Base-by-base conservation (phyloP, 2,888 invertebrate species). In the Muscina levida region DNA sequence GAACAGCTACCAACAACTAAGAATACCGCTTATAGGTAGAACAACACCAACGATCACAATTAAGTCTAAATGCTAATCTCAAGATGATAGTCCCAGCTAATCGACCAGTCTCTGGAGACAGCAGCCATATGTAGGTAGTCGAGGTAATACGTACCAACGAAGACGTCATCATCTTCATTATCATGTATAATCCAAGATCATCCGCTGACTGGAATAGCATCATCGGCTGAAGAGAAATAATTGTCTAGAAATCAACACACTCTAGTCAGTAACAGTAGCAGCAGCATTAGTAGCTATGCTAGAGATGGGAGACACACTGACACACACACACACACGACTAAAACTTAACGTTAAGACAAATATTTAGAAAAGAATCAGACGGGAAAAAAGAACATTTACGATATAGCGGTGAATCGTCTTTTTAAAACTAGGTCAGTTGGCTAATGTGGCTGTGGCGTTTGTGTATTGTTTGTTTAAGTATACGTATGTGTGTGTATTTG, bases 391-490 rank as follows among this genome's bases (percentile, higher is more conserved):
- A 51, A 31, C 31, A 31, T 8, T 48, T 39, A 39, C 59, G 57
- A 59, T 48, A 62, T 62, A 62, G 62, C 62, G 62, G 62, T 62
- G 62, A 13, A n/a, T 37, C 6, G 39, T 62, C 62, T 62, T 62
- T 62, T 62, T 37, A 75, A 67, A 81, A 81, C 77, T 81, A 31
- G 81, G 81, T 81, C 81, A 81, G 81, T 81, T 81, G 81, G 81
- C 77, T 81, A 81, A 81, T 81, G 81, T 72, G 42, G 62, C n/a
- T 62, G 42, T 39, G 62, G n/a, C 37, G 59, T 59, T 59, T 8
- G 39, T 42, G 4, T 15, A 39, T 42, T 42, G 15, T 2, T 48
- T 15, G n/a, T 15, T 22, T 31, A 4, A 31, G 11, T 44, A 2
- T 11, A n/a, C n/a, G n/a, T n/a, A n/a, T n/a, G n/a, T n/a, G n/a